Conservation (phyloP, 35 echinoderm and acorn worm genomes). For the Heliocidaris tuberculata region DNA sequence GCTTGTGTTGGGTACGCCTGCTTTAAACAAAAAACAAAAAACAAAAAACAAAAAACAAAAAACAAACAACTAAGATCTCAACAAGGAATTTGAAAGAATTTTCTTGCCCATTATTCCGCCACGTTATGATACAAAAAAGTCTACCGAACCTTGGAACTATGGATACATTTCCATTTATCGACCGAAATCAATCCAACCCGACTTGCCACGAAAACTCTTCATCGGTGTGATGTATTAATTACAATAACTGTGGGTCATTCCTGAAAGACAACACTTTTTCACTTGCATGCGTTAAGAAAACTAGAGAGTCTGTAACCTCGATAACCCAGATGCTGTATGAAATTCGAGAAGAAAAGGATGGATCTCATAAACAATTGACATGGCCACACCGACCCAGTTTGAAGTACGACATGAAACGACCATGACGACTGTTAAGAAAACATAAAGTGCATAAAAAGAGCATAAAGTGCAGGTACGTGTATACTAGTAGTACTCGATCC, state of each 20-base stretch:
- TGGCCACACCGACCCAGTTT: background rate
- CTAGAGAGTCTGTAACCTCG: background rate
- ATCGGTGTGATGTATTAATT: background rate
- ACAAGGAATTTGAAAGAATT: too few species aligned
- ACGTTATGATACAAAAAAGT: too few species aligned
- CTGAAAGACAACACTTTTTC: background rate
- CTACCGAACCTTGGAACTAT: too few species aligned
- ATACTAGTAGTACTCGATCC: background rate
- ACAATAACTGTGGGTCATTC: background rate
- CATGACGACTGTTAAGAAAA: background rate
- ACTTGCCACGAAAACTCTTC: too few species aligned
- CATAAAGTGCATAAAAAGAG: background rate
- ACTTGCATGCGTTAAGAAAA: background rate
- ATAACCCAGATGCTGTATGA: background rate
- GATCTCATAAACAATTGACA: background rate
- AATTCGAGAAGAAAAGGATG: background rate
- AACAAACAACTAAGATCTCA: too few species aligned
- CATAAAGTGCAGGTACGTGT: too few species aligned
- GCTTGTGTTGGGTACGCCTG: too few species aligned
- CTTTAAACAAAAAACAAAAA: too few species aligned
- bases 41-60: too few species aligned
- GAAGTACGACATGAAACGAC: background rate
- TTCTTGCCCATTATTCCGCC: too few species aligned
- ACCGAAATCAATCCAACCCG: too few species aligned
- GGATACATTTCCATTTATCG: too few species aligned